Base-by-base conservation (phyloP, 2,113 vertebrate species). In the Mesocricetus auratus region DNA sequence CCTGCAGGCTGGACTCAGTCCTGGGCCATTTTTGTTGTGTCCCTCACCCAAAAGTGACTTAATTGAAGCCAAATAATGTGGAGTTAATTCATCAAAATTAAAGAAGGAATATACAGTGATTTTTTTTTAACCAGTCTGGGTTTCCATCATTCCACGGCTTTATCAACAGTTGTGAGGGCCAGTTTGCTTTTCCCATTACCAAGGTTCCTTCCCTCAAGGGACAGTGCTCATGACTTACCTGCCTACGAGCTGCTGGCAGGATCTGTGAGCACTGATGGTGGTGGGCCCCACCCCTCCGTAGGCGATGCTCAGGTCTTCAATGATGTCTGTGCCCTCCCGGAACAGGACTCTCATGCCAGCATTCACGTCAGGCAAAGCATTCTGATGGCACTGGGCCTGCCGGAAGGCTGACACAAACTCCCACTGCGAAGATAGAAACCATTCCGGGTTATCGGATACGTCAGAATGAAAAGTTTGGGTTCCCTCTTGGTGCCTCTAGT, bases 261-360 rank as follows among this genome's bases (percentile, higher is more conserved):
- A 98, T 56, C 97, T 97, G 22, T 97, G 95, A 15, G 99, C 98
- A 1, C 87, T 95, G 77, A 99, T 0, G 0, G 98, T 99, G 86
- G 98, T 98, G 0, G 98, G 93, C 3, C 98, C 97, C 58, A 98
- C 94, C n/a, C 99, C 99, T 66, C 99, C 99, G 0, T 98, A 99
- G 97, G 98, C 99, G 73, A 99, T 96, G 45, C 98, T 98, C 91
- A 99, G 95, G 11, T 99, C 99, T 93, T 98, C 97, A 36, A 99
- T 98, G 89, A 98, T n/a, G 15, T 98, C 95, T 29, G 99, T 99
- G 56, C 97, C 98, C 83, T 98, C 98, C 0, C 97, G 96, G 96
- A 99, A 98, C 91, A 98, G 85, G 89, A 99, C 99, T 13, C 99
- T 98, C 99, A 99, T 99, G 36, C 99, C 99, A 0, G 99, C 98